Evolutionary conservation across 2,797 vertebrate species (phyloP).

Genomic region (Mormyrops attenuatus): DNA sequence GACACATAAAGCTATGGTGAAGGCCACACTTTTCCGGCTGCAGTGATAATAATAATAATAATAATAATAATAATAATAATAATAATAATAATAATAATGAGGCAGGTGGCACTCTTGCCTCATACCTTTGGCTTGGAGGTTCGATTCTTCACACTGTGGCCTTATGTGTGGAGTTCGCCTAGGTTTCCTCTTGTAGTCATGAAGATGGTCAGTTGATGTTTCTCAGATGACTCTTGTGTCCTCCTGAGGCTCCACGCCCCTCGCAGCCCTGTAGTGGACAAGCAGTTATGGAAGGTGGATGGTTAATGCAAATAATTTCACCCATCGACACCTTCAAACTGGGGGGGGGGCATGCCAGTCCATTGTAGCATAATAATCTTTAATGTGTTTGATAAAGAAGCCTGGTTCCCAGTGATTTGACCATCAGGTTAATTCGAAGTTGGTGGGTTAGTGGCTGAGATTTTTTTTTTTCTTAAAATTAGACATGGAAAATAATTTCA

Average conservation of each 20-base stretch:
- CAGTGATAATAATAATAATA: background rate
- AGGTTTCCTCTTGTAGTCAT: background rate
- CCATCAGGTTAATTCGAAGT: background rate
- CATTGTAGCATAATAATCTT: background rate
- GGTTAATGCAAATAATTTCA: background rate
- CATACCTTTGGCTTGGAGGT: background rate
- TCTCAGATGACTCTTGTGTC: background rate
- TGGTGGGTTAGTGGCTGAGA: background rate
- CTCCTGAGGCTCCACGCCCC: background rate
- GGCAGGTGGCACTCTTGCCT: background rate
- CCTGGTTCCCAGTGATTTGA: background rate
- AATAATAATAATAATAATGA: background rate
- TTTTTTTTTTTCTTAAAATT: background rate
- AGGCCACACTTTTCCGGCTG: background rate
- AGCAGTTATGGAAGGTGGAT: background rate
- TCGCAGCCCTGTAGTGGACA: background rate
- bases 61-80: background rate
- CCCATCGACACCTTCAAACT: background rate
- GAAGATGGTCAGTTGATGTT: background rate
- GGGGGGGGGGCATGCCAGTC: background rate
- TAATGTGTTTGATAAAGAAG: background rate
- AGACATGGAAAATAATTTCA: background rate
- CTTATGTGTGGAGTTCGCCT: background rate
- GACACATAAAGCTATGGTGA: background rate
- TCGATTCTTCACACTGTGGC: background rate